phyloP scores from a whole-genome alignment of 2,113 vertebrate species.

The Chauna torquata region DNA sequence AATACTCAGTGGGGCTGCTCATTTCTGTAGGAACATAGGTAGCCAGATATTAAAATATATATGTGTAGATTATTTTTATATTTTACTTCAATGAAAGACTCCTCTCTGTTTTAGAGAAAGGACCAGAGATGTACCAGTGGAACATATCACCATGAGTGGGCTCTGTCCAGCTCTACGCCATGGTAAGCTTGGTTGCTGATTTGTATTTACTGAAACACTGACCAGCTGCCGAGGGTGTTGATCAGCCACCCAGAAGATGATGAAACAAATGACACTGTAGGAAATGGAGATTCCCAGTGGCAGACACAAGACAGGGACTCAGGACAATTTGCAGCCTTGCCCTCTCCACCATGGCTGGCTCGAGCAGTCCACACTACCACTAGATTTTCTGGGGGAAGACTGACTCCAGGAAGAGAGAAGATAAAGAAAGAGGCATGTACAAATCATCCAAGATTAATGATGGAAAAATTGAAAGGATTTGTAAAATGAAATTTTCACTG shows the following conservation, averaged over 20 bases:
- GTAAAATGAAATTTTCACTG: not conserved
- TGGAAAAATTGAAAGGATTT: not conserved
- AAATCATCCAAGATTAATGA: constrained; percentile 22
- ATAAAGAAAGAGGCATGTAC: not conserved
- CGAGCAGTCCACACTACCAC: not conserved
- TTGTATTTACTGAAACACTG: not conserved
- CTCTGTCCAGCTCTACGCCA: not conserved
- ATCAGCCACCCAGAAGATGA: not conserved
- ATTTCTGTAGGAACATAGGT: not conserved
- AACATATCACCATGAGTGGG: not conserved
- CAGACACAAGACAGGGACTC: not conserved
- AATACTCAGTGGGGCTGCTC: not conserved
- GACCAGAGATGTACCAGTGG: not conserved
- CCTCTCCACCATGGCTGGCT: not conserved
- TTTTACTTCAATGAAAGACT: not conserved
- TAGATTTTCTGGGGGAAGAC: not conserved
- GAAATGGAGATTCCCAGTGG: not conserved
- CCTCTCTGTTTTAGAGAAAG: not conserved
- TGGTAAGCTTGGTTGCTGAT: not conserved
- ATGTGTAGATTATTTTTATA: not conserved
- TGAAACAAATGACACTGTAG: not conserved
- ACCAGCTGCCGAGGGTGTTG: not conserved
- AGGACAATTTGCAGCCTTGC: not conserved
- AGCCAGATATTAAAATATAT: not conserved
- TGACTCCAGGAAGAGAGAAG: constrained; percentile 8